Evolutionary conservation across 2,797 vertebrate species (phyloP), one percentile per base, ranked within the genome.

Genomic region (Ctenosaura bakeri): DNA sequence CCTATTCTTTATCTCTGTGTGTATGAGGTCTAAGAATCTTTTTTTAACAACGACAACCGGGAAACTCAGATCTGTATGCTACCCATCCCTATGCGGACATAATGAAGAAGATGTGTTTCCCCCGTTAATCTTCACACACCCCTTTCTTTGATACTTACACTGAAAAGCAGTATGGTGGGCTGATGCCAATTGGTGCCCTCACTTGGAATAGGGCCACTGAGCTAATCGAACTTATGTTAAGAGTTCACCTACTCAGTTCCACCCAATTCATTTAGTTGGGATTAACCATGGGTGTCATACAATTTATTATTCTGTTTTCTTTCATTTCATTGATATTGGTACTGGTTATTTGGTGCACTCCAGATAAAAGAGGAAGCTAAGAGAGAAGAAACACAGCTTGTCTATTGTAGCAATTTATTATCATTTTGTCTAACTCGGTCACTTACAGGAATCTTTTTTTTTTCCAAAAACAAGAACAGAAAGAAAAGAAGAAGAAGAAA

Each of bases 401-500:
- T 96, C 97, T 91, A 1, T 96, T 96, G 97, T 95, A 97, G 97
- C 96, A 92, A 96, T 97, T 97, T 97, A 97, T 97, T 96, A 95
- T 95, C 88, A 88, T 95, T 95, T 66, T 94, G 95, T 97, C 97
- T 97, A 97, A 96, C 97, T 97, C 92, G 52, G 95, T 96, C 96
- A 94, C 96, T 97, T 97, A 97, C 95, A 96, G 94, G 96, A 92
- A 85, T 95, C 94, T 91, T 96, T 96, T 16, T 86, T 95, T 93
- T 95, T 95, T 38, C n/a, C 84, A 38, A 86, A 86, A 38, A 13
- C 54, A 96, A 96, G 85, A 83, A 13, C 22, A 42, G 16, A 71
- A 46, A 85, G 74, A 54, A 82, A 80, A 79, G 56, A 87, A 78
- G 79, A 81, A 66, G 89, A 73, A 89, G 90, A 95, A 95, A 95